Conservation (phyloP, 1,140 invertebrate genomes). For the Lordiphosa stackelbergi region DNA sequence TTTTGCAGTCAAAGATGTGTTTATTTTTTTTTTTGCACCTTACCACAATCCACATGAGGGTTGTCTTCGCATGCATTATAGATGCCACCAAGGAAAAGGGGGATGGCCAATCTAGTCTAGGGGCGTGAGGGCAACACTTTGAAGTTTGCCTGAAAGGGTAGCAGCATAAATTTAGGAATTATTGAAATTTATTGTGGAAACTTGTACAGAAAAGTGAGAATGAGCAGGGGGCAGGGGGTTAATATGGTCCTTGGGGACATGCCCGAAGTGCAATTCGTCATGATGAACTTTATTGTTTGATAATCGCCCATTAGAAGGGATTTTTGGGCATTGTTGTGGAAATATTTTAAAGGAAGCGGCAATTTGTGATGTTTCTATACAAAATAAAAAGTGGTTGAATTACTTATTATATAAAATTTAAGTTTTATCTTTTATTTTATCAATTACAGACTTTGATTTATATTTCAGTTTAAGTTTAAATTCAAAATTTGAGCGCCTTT, state of each 20-base stretch:
- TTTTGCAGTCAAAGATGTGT: constrained; percentile 28
- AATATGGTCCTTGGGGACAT: constrained; percentile 21
- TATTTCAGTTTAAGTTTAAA: no score
- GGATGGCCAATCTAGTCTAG: constrained; percentile 12
- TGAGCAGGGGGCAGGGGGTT: not conserved
- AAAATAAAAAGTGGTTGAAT: no score
- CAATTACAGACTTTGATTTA: no score
- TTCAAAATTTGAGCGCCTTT: no score
- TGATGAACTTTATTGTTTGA: constrained; percentile 40
- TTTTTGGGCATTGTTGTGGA: constrained; percentile 13
- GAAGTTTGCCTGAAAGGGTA: constrained; percentile 48
- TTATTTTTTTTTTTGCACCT: constrained; percentile 52
- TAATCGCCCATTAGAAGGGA: constrained; percentile 31
- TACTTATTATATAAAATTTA: no score
- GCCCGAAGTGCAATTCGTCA: constrained; percentile 27
- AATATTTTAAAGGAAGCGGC: constrained; percentile 2
- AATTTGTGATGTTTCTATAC: not conserved
- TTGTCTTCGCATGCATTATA: constrained; percentile 42
- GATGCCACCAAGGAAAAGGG: not conserved
- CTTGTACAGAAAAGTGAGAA: not conserved
- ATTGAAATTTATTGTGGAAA: constrained; percentile 68
- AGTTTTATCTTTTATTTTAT: no score
- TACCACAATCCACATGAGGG: constrained; percentile 45
- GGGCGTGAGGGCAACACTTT: constrained; percentile 41
- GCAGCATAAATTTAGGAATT: constrained; percentile 67